A percentile compares a stretch with the other conserved stretches of the same genome.
Conservation (phyloP, 2,888 invertebrate species). For the Gonocerus acuteangulatus region DNA sequence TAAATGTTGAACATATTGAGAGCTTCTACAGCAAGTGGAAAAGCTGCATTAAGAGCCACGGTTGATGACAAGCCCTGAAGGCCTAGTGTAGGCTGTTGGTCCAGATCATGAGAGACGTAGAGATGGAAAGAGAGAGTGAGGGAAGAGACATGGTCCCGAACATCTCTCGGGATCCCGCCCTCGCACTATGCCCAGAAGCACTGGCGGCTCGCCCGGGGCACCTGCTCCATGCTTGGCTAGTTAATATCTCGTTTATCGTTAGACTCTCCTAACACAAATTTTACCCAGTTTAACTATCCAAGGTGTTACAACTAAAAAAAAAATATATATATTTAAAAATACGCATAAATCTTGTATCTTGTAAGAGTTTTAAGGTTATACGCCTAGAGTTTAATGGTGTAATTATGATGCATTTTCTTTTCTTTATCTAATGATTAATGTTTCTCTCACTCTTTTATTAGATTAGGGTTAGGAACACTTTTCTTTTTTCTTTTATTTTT, state of each 20-base stretch:
- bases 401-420: constrained; percentile 5
- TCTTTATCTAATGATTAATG: constrained; percentile 4
- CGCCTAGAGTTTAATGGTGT: constrained; percentile 16
- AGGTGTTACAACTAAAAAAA: constrained; percentile 1
- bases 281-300: constrained; percentile 11
- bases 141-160: constrained; percentile 1
- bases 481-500: too few relatives aligned
- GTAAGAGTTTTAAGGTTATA: constrained; percentile 6
- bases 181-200: not conserved
- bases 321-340: constrained; percentile 8
- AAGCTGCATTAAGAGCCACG: constrained; percentile 58
- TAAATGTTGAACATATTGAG: constrained; percentile 71
- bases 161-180: not conserved
- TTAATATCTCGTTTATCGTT: constrained; percentile 14
- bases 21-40: constrained; percentile 82
- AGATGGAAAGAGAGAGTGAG: constrained; percentile 8
- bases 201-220: not conserved
- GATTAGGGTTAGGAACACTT: constrained; percentile 8
- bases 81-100: constrained; percentile 4
- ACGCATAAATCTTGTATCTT: constrained; percentile 14
- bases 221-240: constrained; percentile 16
- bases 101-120: constrained; percentile 16
- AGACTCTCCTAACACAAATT: constrained; percentile 21
- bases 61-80: constrained; percentile 46
- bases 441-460: constrained; percentile 22